Base-by-base conservation (phyloP, 2,888 invertebrate genomes). In the Acronicta alni region DNA sequence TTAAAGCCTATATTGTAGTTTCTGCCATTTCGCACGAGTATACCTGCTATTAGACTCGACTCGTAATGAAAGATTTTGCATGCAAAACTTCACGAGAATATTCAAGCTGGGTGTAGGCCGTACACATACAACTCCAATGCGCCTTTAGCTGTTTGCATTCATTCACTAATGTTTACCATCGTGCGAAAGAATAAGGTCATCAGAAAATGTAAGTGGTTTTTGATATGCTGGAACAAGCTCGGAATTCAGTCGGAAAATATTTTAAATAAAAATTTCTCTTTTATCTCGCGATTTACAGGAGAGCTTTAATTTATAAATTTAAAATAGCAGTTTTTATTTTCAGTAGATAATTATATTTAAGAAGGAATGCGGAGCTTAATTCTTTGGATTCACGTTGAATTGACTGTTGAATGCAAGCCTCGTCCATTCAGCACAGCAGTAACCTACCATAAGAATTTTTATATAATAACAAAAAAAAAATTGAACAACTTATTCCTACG, bases 31-130 rank as follows among this genome's bases (percentile, higher is more conserved):
- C 17, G 26, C 53, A 38, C 43, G 43, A 59, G 56, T 52, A 42
- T 61, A 47, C 48, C 32, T 44, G 43, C 63, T 66, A 61, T 59
- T 68, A 64, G 48, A 55, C 38, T 43, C 9, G 12, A 47, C 41
- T 62, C 57, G 66, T 66, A 73, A 76, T 49, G 67, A 66, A 71
- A 74, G 71, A 74, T 71, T 69, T 72, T 44, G 61, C 65, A 67
- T 71, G 71, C 67, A 76, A 67, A 72, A 73, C 56, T 65, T 63
- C 67, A 49, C 60, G 59, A 52, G 68, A 76, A 76, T 72, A 73
- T 79, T 76, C 79, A 67, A 75, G 78, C 57, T 67, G 18, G 38
- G 56, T 56, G 45, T 68, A 57, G 53, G 55, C 45, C 32, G 56
- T 64, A 69, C 61, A 43, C 64, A 61, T 55, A 72, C 57, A 43